phyloP scores from a whole-genome alignment of 2,113 vertebrate genomes.

The Cephalopterus ornatus region DNA sequence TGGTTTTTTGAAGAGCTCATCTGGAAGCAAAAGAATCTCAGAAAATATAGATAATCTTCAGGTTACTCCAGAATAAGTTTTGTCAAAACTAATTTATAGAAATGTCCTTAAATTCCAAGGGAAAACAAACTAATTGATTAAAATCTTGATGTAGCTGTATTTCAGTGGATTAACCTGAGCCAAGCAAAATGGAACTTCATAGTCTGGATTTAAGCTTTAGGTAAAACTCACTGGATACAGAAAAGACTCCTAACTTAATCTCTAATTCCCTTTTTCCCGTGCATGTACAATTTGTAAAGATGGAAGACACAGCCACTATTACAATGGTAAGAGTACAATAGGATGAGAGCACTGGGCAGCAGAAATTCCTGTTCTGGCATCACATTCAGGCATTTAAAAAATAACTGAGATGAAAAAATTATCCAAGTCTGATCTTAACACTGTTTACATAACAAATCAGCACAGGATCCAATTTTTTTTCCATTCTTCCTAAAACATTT shows the following conservation, averaged over 20 bases:
- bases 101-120: neutral
- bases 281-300: neutral
- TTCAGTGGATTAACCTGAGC: neutral
- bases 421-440: neutral
- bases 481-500: neutral
- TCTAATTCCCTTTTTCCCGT: neutral
- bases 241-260: neutral
- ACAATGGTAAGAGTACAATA: neutral
- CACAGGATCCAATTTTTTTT: neutral
- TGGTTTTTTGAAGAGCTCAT: neutral
- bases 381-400: neutral
- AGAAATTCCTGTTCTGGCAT: neutral
- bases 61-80: neutral
- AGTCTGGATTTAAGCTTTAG: neutral
- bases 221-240: neutral
- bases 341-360: neutral
- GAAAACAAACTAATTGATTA: neutral
- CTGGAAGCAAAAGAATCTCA: neutral
- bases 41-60: neutral
- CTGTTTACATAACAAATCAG: neutral
- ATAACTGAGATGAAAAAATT: neutral
- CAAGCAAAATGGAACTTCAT: neutral
- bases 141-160: neutral
- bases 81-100: neutral
- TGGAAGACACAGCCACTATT: neutral